Evolutionary conservation across 2,888 invertebrate species (phyloP), one percentile per base, ranked within the genome.

Genomic region (Microplitis manilae): DNA sequence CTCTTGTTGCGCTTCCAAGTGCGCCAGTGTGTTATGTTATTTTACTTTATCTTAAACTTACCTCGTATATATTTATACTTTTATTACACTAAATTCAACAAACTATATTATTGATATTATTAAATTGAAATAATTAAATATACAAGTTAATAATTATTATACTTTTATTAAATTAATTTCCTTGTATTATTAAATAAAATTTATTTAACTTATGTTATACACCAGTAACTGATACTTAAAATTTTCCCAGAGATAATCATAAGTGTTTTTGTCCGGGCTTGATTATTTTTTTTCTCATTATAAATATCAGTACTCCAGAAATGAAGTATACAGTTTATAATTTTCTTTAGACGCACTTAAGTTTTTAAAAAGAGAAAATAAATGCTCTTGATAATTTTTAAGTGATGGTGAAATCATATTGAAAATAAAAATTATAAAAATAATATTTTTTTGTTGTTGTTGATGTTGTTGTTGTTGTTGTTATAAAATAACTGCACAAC

Each of bases 11-110:
- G 60, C 60, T n/a, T 50, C 20, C 50, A 50, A 70, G 60, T 70
- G 70, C 70, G 50, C 50, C 62, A 62, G 73, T 73, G 73, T 60
- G 50, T 50, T 13, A 50, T 50, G 50, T 50, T 50, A 50, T 50
- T 50, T 15, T 65, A 40, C 73, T 64, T 20, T 38, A 17, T 9
- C 59, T 13, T 30, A n/a, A 59, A n/a, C 13, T 50, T 50, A 30
- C 30, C 2, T 30, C 30, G 4, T 30, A 30, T 30, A 30, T 67
- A 39, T 68, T 38, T 68, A 68, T 13, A 40, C 1, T 39, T 68
- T 40, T 39, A 68, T 8, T 5, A 30, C 15, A 6, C 9, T 39
- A 67, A 6, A 65, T 13, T 39, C 39, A 67, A n/a, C 38, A 6
- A 38, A 30, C 30, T 30, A 59, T 59, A 13, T 30, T 30, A 30